Percentiles rank a stretch among this genome's conserved stretches.
phyloP scores from a whole-genome alignment of 2,113 vertebrate species.

The Passer montanus region DNA sequence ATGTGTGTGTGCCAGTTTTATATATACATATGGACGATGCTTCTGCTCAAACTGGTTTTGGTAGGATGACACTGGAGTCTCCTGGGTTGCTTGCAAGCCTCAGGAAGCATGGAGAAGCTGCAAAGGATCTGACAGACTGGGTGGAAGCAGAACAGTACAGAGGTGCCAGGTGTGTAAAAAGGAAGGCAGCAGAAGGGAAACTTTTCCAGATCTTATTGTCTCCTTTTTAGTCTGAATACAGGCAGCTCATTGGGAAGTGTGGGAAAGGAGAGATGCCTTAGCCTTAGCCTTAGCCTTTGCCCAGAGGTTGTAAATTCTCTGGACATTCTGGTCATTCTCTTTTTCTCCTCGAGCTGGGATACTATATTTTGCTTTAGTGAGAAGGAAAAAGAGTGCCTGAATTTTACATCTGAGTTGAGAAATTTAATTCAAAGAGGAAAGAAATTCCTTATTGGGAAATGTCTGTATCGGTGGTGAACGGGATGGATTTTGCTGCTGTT shows the following conservation, averaged over 20 bases:
- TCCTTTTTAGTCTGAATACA: background rate
- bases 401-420: background rate
- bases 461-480: background rate
- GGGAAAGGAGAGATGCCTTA: background rate
- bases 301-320: background rate
- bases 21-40: fast-evolving
- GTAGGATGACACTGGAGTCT: background rate
- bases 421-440: background rate
- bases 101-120: background rate
- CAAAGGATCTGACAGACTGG: background rate
- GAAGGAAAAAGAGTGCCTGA: background rate
- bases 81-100: background rate
- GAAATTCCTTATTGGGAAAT: background rate
- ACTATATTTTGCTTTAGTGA: background rate
- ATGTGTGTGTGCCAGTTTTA: background rate
- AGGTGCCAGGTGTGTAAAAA: background rate
- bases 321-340: background rate
- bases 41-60: background rate
- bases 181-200: background rate
- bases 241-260: background rate
- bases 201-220: background rate
- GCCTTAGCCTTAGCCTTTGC: background rate
- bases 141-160: background rate
- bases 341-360: background rate
- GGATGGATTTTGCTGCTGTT: background rate